Percentiles rank a stretch among this genome's conserved stretches.
These are phyloP conservation scores for Leptopilina boulardi DNA, from an alignment of 1,140 invertebrate species.

Conservation along the genomic window DNA sequence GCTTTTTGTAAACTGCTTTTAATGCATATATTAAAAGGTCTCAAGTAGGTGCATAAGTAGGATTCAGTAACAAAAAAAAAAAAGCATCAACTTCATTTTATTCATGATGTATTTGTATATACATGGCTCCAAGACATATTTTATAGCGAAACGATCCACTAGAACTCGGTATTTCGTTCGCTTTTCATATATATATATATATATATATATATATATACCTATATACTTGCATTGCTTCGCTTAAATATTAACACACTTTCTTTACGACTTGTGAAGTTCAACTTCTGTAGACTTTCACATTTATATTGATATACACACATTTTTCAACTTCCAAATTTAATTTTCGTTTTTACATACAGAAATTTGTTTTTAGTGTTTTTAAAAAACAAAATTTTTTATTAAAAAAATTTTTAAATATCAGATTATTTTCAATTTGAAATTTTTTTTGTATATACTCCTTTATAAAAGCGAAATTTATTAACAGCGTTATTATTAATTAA, in stretches of 20 bases:
- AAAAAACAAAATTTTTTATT: too few relatives aligned
- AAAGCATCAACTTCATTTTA: conserved; percentile 20
- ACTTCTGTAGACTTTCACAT: conserved; percentile 43
- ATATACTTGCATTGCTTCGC: conserved; percentile 33
- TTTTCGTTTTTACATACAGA: neutral
- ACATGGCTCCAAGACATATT: neutral
- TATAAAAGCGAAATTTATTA: too few relatives aligned
- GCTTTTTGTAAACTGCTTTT: conserved; percentile 13
- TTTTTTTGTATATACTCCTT: too few relatives aligned
- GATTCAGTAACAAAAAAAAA: neutral
- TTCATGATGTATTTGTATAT: neutral
- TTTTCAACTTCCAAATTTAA: neutral
- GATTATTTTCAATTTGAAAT: too few relatives aligned
- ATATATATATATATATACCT: too few relatives aligned
- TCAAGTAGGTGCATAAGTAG: neutral
- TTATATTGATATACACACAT: neutral
- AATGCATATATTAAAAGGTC: conserved; percentile 18
- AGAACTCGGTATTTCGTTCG: conserved; percentile 1
- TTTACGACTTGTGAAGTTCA: conserved; percentile 45
- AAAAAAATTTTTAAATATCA: too few relatives aligned
- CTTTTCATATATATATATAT: too few relatives aligned
- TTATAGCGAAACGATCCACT: conserved; percentile 1
- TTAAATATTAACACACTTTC: conserved; percentile 53
- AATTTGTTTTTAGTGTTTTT: neutral
- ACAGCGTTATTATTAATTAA: too few relatives aligned